Percentiles rank a stretch among this genome's conserved stretches.
Conservation (phyloP, 2,888 invertebrate species). For the Alviniconcha strummeri region DNA sequence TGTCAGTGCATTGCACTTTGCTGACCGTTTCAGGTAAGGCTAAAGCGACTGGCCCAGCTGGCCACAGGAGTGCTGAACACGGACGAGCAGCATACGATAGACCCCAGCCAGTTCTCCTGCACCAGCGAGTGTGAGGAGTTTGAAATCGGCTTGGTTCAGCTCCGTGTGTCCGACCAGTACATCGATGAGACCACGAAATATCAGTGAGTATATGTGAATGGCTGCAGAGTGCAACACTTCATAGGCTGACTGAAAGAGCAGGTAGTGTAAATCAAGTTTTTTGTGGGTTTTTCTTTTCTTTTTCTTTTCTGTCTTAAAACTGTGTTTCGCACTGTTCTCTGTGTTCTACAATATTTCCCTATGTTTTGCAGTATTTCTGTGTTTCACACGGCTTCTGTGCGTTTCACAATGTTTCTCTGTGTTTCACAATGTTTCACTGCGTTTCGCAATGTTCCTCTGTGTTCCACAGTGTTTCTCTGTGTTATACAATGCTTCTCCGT, state of each 20-base stretch:
- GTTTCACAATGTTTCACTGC: too few relatives aligned
- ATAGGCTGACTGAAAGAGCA: slow-evolving; percentile 38
- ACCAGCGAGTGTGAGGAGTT: slow-evolving; percentile 48
- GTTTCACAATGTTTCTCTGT: too few relatives aligned
- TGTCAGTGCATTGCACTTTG: too few relatives aligned
- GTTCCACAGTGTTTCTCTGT: too few relatives aligned
- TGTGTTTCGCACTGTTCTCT: too few relatives aligned
- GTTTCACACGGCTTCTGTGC: too few relatives aligned
- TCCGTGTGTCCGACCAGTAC: slow-evolving; percentile 41
- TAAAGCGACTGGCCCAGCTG: background rate
- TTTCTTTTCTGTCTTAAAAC: too few relatives aligned
- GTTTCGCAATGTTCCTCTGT: too few relatives aligned
- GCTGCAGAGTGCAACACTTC: background rate
- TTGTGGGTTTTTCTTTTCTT: background rate
- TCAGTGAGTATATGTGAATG: slow-evolving; percentile 41
- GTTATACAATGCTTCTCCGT: too few relatives aligned
- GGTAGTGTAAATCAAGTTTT: background rate
- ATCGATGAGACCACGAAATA: slow-evolving; percentile 39
- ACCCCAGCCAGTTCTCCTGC: slow-evolving; percentile 49
- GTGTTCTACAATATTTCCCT: too few relatives aligned
- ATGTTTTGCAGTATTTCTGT: too few relatives aligned
- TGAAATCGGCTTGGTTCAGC: slow-evolving; percentile 55
- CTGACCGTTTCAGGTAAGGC: background rate
- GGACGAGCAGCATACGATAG: background rate
- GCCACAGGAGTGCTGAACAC: background rate